These are phyloP conservation scores for Criorhina ranunculi DNA, from an alignment of 2,888 invertebrate species.

Conservation along the genomic window DNA sequence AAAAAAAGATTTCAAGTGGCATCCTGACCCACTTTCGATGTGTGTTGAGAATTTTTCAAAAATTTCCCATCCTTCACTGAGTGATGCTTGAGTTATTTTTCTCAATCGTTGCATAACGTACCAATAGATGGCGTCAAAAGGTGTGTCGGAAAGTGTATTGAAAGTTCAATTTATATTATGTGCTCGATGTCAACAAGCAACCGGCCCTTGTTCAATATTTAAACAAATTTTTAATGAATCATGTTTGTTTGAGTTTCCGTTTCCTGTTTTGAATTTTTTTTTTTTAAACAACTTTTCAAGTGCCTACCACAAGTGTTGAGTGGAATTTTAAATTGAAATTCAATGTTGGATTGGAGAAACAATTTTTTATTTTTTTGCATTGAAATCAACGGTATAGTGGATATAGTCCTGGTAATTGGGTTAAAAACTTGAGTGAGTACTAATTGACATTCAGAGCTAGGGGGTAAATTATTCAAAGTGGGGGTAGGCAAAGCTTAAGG, in stretches of 20 bases:
- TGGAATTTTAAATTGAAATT: constrained; percentile 43
- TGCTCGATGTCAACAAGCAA: constrained; percentile 2
- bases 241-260: constrained; percentile 23
- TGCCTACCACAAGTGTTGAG: constrained; percentile 1
- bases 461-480: no score
- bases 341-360: constrained; percentile 23
- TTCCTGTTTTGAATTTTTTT: background rate
- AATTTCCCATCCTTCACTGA: background rate
- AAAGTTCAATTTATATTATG: constrained; percentile 36
- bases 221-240: constrained; percentile 59
- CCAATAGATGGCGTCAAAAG: constrained; percentile 25
- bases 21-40: constrained; percentile 55
- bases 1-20: constrained; percentile 35
- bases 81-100: constrained; percentile 6
- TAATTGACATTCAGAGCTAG: constrained; percentile 25
- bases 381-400: constrained; percentile 22
- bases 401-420: constrained; percentile 23
- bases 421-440: background rate
- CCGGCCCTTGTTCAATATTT: constrained; percentile 42
- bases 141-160: background rate
- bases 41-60: background rate
- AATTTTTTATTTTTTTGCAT: no score
- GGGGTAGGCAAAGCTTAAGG: no score
- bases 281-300: background rate
- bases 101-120: background rate